Evolutionary conservation across 1,140 invertebrate species (phyloP).

Genomic region (Trichogramma pretiosum): DNA sequence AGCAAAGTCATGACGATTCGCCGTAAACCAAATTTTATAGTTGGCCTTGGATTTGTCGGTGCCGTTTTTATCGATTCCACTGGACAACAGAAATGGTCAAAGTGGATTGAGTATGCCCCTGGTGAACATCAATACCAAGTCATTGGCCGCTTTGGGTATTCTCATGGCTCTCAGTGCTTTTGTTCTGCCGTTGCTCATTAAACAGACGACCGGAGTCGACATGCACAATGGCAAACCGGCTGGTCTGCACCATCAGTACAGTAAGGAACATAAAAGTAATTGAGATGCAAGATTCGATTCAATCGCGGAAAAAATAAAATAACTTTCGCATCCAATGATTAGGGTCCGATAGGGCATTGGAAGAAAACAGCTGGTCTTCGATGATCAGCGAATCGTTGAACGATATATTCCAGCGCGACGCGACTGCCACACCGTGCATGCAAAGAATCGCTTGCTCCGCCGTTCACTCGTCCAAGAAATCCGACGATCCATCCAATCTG

Average conservation of each 20-base stretch:
- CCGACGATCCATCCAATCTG: slow-evolving; percentile 27
- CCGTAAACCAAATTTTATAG: no score
- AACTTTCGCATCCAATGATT: no score
- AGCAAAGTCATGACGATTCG: not conserved
- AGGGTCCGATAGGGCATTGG: no score
- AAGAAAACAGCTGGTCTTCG: no score
- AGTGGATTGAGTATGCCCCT: slow-evolving; percentile 18
- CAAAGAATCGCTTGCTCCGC: slow-evolving; percentile 34
- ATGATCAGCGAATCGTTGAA: slow-evolving; percentile 26
- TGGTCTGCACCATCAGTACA: slow-evolving; percentile 11
- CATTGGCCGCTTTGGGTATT: slow-evolving; percentile 28
- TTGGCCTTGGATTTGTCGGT: slow-evolving; percentile 32
- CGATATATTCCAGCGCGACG: slow-evolving; percentile 31
- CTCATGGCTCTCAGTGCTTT: slow-evolving; percentile 24
- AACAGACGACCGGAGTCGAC: not conserved
- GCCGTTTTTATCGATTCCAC: slow-evolving; percentile 34
- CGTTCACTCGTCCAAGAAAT: slow-evolving; percentile 23
- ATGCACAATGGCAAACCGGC: no score
- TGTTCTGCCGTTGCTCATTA: slow-evolving; percentile 27
- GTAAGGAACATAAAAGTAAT: slow-evolving; percentile 21
- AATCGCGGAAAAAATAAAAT: not conserved
- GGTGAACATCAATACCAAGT: slow-evolving; percentile 30
- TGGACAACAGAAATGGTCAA: slow-evolving; percentile 17
- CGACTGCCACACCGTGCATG: slow-evolving; percentile 35
- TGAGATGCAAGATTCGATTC: not conserved